Base-by-base conservation (phyloP, 2,797 vertebrate species). In the Labeo calbasu region DNA sequence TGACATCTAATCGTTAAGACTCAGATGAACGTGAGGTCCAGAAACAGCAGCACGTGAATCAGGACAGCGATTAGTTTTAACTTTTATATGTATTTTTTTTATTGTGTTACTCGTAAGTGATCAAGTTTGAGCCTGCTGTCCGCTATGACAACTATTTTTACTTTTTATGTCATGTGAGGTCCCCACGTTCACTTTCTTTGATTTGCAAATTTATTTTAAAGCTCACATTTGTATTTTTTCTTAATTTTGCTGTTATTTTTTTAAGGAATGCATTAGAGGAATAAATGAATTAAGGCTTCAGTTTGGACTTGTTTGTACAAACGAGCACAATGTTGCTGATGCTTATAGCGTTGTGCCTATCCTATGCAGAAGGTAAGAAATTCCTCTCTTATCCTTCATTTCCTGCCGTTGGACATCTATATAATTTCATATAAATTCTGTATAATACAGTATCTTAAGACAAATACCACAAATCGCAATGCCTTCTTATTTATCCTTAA, bases 1-100 rank as follows among this genome's bases (percentile, higher is more conserved):
- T 91, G 68, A 86, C 75, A 19, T 32, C 88, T 93, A 93, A 94
- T 93, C 92, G 91, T 92, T 88, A 84, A 68, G 77, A 83, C 87
- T 15, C 57, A 77, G 36, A 57, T 72, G 46, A 40, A 66, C 17
- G 48, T 55, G 71, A 76, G 68, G 8, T 36, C 32, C 8, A 53
- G 76, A 68, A 84, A 63, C 83, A 72, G 55, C 80, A 65, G 68
- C 68, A 23, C 57, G 55, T 50, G 40, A 82, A 82, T 28, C 25
- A 5, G 8, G 57, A 7, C 23, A 82, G 40, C 55, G 68, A 32
- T 36, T 28, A 53, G 21, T 19, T 40, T 14, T 1, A 55, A 66
- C 48, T 36, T 70, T 40, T 23, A 55, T 28, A 40, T 25, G 9
- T 50, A 32, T 65, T 66, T 32, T 72, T 21, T 72, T 21, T 7